Base-by-base conservation (phyloP, 2,113 vertebrate genomes). In the Castor canadensis region DNA sequence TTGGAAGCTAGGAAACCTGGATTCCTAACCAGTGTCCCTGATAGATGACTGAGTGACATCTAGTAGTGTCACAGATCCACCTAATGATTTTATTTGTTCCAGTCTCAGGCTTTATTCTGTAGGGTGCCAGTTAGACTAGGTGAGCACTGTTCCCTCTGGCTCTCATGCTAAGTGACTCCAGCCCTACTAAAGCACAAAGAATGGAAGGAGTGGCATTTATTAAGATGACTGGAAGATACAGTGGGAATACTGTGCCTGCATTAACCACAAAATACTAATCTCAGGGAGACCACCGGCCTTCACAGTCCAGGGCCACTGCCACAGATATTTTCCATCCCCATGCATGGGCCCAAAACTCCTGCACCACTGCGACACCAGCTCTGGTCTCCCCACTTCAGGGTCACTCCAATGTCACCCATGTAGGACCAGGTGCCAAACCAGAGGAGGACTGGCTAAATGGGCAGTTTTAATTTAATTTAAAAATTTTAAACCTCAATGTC, bases 161-260 rank as follows among this genome's bases (percentile, higher is more conserved):
- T 35, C 75, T 38, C 66, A 76, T 0, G 6, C 76, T 24, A 62
- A 87, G 54, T 26, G 58, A 88, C 30, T 9, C 1, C 5, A 69
- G 32, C 10, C 35, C 13, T 54, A 75, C 3, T 32, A 81, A 92
- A 73, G 19, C n/a, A 54, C 1, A 35, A 62, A 54, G 49, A 26
- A 38, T 5, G 8, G 52, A 87, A 92, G 62, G 38, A 26, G n/a
- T 19, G 47, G 20, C 69, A 72, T 24, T 47, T 32, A 38, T 30
- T 26, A n/a, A 6, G n/a, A 77, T 9, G 45, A 81, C 52, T 22
- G 38, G 76, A 67, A 62, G 69, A 67, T 35, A 54, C n/a, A 1
- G 6, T 38, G 71, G n/a, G 24, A 47, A 62, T 62, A 54, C 1
- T 0, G 0, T 8, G 8, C 69, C 69, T 11, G 1, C 20, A n/a